These are phyloP conservation scores for Catocala sponsa DNA, from an alignment of 2,888 invertebrate species.

Conservation along the genomic window DNA sequence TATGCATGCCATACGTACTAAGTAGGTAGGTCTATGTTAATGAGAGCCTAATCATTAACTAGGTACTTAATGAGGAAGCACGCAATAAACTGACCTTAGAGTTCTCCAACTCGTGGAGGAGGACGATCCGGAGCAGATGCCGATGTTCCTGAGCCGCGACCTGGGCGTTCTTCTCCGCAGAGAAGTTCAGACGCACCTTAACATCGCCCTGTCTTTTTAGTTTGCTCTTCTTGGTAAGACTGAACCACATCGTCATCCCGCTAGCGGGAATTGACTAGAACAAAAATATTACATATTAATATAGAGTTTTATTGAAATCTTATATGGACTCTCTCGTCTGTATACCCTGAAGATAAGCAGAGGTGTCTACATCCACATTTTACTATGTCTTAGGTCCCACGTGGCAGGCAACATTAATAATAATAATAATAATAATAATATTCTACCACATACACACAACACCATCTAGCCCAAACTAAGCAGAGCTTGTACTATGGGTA, in stretches of 20 bases:
- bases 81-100: conserved; percentile 87
- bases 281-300: background rate
- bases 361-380: too few relatives aligned
- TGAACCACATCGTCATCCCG: conserved; percentile 97
- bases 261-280: conserved; percentile 95
- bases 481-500: too few relatives aligned
- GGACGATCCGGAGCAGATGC: conserved; percentile 92
- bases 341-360: too few relatives aligned
- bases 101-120: conserved; percentile 93
- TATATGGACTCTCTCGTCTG: too few relatives aligned
- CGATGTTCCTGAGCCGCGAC: conserved; percentile 95
- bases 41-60: conserved; percentile 20
- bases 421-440: too few relatives aligned
- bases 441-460: too few relatives aligned
- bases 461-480: too few relatives aligned
- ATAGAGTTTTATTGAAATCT: too few relatives aligned
- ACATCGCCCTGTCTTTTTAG: conserved; percentile 96
- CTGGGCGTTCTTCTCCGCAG: conserved; percentile 94
- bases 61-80: background rate
- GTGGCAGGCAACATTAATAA: too few relatives aligned
- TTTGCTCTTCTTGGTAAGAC: conserved; percentile 94
- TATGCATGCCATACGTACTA: conserved; percentile 22
- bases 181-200: conserved; percentile 94
- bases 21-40: background rate
- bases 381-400: too few relatives aligned